Conservation (phyloP, 2,888 invertebrate genomes). For the Epinotia ramella region DNA sequence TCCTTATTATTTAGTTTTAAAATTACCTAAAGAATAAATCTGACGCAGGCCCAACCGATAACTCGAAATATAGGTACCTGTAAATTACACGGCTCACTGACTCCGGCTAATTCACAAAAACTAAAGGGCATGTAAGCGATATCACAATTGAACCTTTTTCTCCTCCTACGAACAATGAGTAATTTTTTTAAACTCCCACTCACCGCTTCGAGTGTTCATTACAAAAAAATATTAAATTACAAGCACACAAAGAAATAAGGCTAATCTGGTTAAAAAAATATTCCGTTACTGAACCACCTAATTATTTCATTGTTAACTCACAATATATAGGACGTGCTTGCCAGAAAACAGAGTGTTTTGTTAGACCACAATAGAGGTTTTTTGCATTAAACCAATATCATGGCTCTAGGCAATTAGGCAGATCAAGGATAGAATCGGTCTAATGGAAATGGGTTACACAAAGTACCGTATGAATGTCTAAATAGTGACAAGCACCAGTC, state of each 20-base stretch:
- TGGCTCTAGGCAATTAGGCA: conserved; percentile 65
- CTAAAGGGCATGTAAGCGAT: conserved; percentile 52
- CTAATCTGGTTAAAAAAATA: conserved; percentile 70
- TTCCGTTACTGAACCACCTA: conserved; percentile 80
- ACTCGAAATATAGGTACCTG: conserved; percentile 29
- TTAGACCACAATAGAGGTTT: conserved; percentile 72
- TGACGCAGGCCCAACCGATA: background rate
- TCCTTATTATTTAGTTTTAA: background rate
- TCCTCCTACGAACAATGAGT: conserved; percentile 61
- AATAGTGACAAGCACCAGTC: background rate
- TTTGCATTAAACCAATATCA: conserved; percentile 70
- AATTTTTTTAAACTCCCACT: conserved; percentile 69
- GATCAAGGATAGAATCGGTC: conserved; percentile 64
- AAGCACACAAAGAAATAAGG: conserved; percentile 70
- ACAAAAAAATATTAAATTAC: conserved; percentile 85
- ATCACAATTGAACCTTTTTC: conserved; percentile 58
- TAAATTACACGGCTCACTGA: conserved; percentile 41
- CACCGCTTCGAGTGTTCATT: conserved; percentile 65
- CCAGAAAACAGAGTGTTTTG: conserved; percentile 79
- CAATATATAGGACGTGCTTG: conserved; percentile 76
- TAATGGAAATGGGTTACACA: conserved; percentile 37
- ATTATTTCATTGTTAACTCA: conserved; percentile 81
- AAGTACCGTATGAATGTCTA: conserved; percentile 11
- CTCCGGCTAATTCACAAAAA: conserved; percentile 44
- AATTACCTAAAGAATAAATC: background rate